Percentiles rank a stretch among this genome's conserved stretches.
Conservation (phyloP, 2,888 invertebrate species). For the Toxonevra muliebris region DNA sequence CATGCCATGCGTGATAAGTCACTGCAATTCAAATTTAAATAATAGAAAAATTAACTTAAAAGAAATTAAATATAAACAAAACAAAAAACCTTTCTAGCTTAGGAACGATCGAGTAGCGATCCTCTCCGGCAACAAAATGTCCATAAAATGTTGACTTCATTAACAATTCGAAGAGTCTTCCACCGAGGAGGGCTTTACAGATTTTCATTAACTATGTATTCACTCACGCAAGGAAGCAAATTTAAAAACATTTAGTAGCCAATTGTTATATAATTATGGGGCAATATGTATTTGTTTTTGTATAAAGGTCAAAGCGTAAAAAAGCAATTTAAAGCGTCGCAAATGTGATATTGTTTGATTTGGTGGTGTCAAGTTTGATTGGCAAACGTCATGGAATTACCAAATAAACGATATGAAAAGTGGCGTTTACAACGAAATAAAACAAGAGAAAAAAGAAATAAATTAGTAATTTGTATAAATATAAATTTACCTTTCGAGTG, state of each 20-base stretch:
- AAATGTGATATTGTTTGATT: conserved; percentile 19
- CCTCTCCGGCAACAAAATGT: conserved; percentile 98
- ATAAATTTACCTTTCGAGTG: conserved; percentile 74
- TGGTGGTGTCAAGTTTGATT: too few relatives aligned
- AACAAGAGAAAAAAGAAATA: conserved; percentile 50
- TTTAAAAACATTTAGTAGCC: background rate
- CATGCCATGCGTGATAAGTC: too few relatives aligned
- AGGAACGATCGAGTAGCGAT: conserved; percentile 85
- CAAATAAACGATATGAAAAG: conserved; percentile 40
- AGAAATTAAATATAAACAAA: background rate
- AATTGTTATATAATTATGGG: background rate
- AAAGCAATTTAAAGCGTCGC: conserved; percentile 30
- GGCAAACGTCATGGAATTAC: conserved; percentile 20
- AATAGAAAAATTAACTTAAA: too few relatives aligned
- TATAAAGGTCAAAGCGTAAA: conserved; percentile 4
- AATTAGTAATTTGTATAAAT: conserved; percentile 50
- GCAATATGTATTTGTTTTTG: background rate
- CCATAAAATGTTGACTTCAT: conserved; percentile 98
- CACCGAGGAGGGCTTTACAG: conserved; percentile 79
- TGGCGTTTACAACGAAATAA: conserved; percentile 39
- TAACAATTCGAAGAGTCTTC: conserved; percentile 78
- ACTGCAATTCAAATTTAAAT: too few relatives aligned
- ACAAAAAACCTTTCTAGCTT: conserved; percentile 74
- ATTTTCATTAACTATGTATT: conserved; percentile 81
- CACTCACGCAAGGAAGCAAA: background rate